Conservation (phyloP, 1,140 invertebrate genomes). For the Euura saliciscinereae region DNA sequence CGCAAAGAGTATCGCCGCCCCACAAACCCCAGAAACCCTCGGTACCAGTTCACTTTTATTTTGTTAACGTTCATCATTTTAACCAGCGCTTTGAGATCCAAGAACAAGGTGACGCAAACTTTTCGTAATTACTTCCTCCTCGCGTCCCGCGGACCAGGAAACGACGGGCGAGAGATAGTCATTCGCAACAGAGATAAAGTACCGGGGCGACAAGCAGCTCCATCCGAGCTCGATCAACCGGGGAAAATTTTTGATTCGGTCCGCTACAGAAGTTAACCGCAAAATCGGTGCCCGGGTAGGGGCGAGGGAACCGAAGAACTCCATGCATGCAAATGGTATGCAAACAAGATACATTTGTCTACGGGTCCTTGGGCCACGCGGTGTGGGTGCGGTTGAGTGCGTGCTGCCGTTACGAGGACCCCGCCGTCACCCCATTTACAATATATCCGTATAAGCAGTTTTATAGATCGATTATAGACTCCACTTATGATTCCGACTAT, state of each 20-base stretch:
- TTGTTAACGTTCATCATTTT: slow-evolving; percentile 30
- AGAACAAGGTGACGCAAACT: slow-evolving; percentile 27
- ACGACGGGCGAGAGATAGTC: too few species aligned
- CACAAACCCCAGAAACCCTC: slow-evolving; percentile 9
- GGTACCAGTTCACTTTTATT: slow-evolving; percentile 10
- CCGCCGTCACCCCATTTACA: slow-evolving; percentile 5
- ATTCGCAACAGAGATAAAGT: too few species aligned
- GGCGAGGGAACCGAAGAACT: slow-evolving; percentile 35
- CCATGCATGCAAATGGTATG: slow-evolving; percentile 51
- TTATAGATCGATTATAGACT: slow-evolving; percentile 63
- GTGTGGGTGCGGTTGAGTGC: neutral
- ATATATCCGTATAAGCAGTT: slow-evolving; percentile 47
- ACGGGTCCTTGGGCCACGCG: slow-evolving; percentile 33
- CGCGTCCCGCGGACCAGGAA: neutral
- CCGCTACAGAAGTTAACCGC: neutral
- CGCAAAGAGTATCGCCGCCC: slow-evolving; percentile 43
- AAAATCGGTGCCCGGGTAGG: slow-evolving; percentile 3
- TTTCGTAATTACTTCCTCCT: neutral
- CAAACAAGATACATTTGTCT: slow-evolving; percentile 57
- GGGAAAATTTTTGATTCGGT: slow-evolving; percentile 7
- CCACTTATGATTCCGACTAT: slow-evolving; percentile 58
- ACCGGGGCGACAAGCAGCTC: neutral
- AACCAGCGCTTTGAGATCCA: slow-evolving; percentile 37
- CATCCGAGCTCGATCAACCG: neutral
- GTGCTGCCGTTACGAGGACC: neutral